Evolutionary conservation across 2,888 invertebrate species (phyloP).

Genomic region (Melanargia galathea): DNA sequence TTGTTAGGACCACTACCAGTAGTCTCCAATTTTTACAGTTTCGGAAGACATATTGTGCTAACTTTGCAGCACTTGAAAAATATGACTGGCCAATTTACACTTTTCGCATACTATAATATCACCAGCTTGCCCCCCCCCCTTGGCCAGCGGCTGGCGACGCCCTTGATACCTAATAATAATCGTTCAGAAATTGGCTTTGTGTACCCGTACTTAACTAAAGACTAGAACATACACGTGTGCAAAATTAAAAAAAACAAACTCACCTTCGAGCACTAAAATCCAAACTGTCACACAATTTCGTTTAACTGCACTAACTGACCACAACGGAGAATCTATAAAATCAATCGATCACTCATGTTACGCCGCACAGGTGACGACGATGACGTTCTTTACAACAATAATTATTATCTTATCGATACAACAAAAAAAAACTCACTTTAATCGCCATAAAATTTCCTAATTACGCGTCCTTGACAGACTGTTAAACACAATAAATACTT

Average conservation of each 20-base stretch:
- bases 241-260: slow-evolving; percentile 45
- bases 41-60: too few relatives aligned
- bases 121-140: too few relatives aligned
- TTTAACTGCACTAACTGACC: slow-evolving; percentile 42
- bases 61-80: too few relatives aligned
- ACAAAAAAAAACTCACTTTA: slow-evolving; percentile 51
- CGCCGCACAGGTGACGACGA: slow-evolving; percentile 58
- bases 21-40: too few relatives aligned
- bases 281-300: slow-evolving; percentile 51
- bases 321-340: slow-evolving; percentile 45
- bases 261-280: slow-evolving; percentile 68
- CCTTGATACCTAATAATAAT: not conserved
- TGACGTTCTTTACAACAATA: slow-evolving; percentile 43
- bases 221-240: not conserved
- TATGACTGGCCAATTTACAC: too few relatives aligned
- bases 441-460: slow-evolving; percentile 53
- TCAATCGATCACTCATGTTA: slow-evolving; percentile 69
- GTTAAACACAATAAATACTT: slow-evolving; percentile 10
- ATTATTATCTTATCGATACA: slow-evolving; percentile 64
- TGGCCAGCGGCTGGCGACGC: too few relatives aligned
- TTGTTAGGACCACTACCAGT: too few relatives aligned
- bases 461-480: slow-evolving; percentile 50
- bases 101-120: too few relatives aligned
- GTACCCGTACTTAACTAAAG: not conserved
- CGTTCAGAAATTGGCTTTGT: not conserved